Conservation (phyloP, 37 sponge, comb jelly and placozoan genomes). For the Oopsacas minuta region DNA sequence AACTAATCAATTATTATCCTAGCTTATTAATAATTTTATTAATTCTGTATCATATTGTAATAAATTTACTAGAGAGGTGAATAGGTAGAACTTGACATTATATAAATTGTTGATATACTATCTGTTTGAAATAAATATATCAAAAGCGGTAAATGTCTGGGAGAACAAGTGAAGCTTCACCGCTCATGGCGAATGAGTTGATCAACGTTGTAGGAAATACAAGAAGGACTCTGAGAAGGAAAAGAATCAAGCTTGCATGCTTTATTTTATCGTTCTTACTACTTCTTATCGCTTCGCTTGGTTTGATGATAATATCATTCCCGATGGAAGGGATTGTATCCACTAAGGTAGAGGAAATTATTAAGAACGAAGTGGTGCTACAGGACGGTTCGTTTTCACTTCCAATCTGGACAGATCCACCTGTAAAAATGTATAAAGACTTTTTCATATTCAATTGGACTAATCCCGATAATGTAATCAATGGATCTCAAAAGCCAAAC, state of each 20-base stretch:
- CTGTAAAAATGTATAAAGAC: constrained; percentile 50
- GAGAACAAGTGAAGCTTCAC: background rate
- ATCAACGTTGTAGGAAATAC: background rate
- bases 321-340: background rate
- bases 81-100: too few relatives aligned
- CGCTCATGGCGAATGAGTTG: background rate
- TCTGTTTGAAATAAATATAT: too few relatives aligned
- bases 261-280: background rate
- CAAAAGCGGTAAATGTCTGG: background rate
- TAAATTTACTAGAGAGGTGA: too few relatives aligned
- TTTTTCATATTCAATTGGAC: constrained; percentile 76
- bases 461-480: constrained; percentile 43
- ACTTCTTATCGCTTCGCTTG: background rate
- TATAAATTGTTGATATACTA: too few relatives aligned
- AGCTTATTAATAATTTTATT: too few relatives aligned
- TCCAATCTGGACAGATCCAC: constrained; percentile 31
- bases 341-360: background rate
- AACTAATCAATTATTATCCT: too few relatives aligned
- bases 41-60: too few relatives aligned
- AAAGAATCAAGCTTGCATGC: background rate
- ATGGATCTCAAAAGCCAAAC: constrained; percentile 21
- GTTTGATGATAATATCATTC: background rate
- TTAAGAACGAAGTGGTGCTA: background rate
- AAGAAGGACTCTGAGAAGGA: background rate
- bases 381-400: background rate